These are phyloP conservation scores for Spatulosminthurus flaviceps DNA, from an alignment of 2,888 invertebrate genomes.

Conservation along the genomic window DNA sequence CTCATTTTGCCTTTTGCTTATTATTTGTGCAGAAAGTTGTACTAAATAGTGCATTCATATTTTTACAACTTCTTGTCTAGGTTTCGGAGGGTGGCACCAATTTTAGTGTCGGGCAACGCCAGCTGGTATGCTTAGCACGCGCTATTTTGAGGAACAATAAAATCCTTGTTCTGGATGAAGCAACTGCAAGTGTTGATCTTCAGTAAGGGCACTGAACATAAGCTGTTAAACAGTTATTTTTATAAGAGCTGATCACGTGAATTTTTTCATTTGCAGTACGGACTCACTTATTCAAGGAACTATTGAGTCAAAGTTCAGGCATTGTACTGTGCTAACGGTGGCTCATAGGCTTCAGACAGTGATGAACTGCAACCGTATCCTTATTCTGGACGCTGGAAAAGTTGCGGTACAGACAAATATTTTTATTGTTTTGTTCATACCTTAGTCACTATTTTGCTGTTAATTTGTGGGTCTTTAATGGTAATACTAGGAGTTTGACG, in stretches of 20 bases:
- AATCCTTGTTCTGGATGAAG: slow-evolving; percentile 89
- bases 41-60: no score
- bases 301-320: slow-evolving; percentile 79
- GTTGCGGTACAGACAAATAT: slow-evolving; percentile 67
- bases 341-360: slow-evolving; percentile 92
- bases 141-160: slow-evolving; percentile 85
- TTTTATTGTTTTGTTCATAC: neutral
- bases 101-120: slow-evolving; percentile 90
- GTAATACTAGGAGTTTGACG: slow-evolving; percentile 57
- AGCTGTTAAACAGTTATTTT: neutral
- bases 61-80: slow-evolving; percentile 36
- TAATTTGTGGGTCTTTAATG: neutral
- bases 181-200: slow-evolving; percentile 92
- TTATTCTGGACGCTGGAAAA: slow-evolving; percentile 86
- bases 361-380: slow-evolving; percentile 88
- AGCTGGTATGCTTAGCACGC: slow-evolving; percentile 87
- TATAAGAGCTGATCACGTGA: neutral
- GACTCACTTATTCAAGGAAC: slow-evolving; percentile 86
- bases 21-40: neutral
- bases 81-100: slow-evolving; percentile 77
- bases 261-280: slow-evolving; percentile 70
- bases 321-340: slow-evolving; percentile 88
- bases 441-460: neutral
- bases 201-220: slow-evolving; percentile 64
- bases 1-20: no score